Percentiles rank a stretch among this genome's conserved stretches.
Conservation (phyloP, 2,797 vertebrate species). For the Onychomys leucogaster region DNA sequence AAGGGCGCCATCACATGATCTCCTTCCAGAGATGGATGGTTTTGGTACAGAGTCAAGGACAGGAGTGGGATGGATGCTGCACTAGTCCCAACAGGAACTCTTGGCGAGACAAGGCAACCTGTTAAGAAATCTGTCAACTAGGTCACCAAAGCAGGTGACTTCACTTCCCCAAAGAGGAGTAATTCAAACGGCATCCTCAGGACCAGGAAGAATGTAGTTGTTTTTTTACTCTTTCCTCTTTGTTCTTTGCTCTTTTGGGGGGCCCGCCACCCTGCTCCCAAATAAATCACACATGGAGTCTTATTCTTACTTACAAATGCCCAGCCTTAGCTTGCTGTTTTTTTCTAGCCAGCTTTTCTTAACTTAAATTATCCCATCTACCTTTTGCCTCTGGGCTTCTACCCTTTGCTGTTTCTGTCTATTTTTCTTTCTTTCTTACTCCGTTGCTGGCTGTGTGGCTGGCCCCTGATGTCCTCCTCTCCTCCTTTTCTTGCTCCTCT, state of each 20-base stretch:
- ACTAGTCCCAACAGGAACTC: slow-evolving; percentile 65
- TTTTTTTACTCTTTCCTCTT: background rate
- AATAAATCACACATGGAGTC: background rate
- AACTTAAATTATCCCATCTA: background rate
- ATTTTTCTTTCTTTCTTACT: background rate
- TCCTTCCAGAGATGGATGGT: no score
- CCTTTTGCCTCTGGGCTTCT: background rate
- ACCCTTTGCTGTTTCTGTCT: background rate
- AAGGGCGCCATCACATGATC: no score
- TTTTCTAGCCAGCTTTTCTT: background rate
- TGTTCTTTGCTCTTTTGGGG: background rate
- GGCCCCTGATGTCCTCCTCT: background rate
- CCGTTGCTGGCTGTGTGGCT: background rate
- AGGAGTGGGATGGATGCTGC: no score
- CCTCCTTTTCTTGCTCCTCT: background rate
- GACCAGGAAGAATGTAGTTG: slow-evolving; percentile 83
- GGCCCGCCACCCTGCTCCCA: background rate
- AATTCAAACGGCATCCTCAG: slow-evolving; percentile 87
- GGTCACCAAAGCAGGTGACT: slow-evolving; percentile 92
- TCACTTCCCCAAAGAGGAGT: slow-evolving; percentile 91
- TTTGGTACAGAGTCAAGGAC: no score
- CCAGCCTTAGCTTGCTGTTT: background rate
- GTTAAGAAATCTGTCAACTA: slow-evolving; percentile 88
- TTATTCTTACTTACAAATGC: background rate
- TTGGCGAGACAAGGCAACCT: slow-evolving; percentile 90